phyloP scores from a whole-genome alignment of 2,888 invertebrate genomes.

The Dascillus cervinus region DNA sequence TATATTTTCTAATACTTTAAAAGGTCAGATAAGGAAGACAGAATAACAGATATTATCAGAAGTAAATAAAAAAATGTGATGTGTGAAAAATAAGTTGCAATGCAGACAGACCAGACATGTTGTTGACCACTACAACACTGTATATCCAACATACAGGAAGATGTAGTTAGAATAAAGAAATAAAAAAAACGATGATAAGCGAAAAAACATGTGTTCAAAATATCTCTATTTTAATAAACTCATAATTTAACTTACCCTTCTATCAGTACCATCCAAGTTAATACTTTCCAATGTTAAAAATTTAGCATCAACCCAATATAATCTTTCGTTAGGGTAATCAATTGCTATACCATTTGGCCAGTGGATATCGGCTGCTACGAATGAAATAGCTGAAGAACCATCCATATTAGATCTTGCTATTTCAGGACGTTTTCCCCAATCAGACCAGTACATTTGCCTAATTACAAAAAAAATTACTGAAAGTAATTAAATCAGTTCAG shows the following conservation, averaged over 20 bases:
- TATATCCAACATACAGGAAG: neutral
- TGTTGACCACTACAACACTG: no score
- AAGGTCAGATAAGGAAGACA: no score
- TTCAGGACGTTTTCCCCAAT: slow-evolving; percentile 68
- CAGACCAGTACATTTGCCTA: slow-evolving; percentile 86
- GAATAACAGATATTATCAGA: no score
- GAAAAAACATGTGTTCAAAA: no score
- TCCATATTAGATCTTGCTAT: slow-evolving; percentile 83
- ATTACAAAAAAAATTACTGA: neutral
- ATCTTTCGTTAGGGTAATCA: slow-evolving; percentile 66
- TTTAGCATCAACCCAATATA: slow-evolving; percentile 87
- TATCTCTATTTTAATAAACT: no score
- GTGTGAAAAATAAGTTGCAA: no score
- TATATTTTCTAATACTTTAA: no score
- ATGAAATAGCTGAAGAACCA: slow-evolving; percentile 53
- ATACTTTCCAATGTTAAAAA: slow-evolving; percentile 57
- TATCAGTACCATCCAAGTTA: slow-evolving; percentile 55
- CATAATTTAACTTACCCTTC: slow-evolving; percentile 56
- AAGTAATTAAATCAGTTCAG: slow-evolving; percentile 1
- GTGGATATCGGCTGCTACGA: slow-evolving; percentile 56
- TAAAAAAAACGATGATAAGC: no score
- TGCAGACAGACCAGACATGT: no score
- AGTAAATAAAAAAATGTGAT: no score
- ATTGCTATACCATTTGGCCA: slow-evolving; percentile 85
- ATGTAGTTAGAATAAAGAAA: no score